phyloP scores from a whole-genome alignment of 2,113 vertebrate species.

The Neolamprologus ventralis region DNA sequence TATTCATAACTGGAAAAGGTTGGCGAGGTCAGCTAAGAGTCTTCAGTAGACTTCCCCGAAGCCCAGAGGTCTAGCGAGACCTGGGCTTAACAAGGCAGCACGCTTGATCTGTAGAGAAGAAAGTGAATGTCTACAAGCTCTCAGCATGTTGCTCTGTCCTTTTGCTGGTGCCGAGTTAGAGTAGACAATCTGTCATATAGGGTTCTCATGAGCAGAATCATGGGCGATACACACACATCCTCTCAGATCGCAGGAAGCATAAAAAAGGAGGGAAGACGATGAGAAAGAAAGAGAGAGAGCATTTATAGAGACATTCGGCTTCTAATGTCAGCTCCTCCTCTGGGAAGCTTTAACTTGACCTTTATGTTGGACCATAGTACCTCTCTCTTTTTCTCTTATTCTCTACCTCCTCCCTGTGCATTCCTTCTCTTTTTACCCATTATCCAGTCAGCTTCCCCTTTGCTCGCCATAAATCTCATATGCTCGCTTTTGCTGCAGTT shows the following conservation, averaged over 20 bases:
- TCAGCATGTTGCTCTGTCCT: conserved; percentile 20
- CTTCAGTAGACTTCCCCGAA: conserved; percentile 21
- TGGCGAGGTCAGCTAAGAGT: conserved; percentile 21
- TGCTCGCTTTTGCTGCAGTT: conserved; percentile 17
- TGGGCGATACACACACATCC: not conserved
- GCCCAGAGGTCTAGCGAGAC: conserved; percentile 24
- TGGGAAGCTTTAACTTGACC: conserved; percentile 67
- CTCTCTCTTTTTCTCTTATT: not conserved
- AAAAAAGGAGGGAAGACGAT: conserved; percentile 16
- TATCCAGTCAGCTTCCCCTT: conserved; percentile 40
- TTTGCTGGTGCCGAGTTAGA: conserved; percentile 1
- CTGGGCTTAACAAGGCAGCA: conserved; percentile 22
- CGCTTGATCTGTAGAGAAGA: conserved; percentile 19
- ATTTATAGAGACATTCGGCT: conserved; percentile 61
- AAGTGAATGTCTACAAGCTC: conserved; percentile 35
- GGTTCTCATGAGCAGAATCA: conserved; percentile 6
- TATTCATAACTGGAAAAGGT: conserved; percentile 15
- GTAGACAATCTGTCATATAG: not conserved
- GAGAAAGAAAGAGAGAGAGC: conserved; percentile 2
- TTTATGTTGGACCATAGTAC: conserved; percentile 45
- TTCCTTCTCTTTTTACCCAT: conserved; percentile 26
- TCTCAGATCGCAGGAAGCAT: conserved; percentile 16
- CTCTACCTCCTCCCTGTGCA: not conserved
- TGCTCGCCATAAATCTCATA: conserved; percentile 23
- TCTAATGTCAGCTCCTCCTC: conserved; percentile 64